phyloP scores from a whole-genome alignment of 1,140 invertebrate species.

The Mesaphorura yosii region DNA sequence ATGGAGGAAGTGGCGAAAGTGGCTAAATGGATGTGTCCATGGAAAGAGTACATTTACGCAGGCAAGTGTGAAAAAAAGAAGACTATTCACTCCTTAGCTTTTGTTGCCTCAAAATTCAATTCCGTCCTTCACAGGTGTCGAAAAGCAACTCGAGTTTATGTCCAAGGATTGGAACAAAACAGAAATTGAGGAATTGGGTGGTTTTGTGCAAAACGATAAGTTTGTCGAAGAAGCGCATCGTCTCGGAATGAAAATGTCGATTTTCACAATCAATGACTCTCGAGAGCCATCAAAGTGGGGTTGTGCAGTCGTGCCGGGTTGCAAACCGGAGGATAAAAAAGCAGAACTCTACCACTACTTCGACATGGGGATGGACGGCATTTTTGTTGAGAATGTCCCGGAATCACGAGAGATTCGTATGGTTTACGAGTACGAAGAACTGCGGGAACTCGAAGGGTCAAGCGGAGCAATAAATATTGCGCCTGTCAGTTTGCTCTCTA shows the following conservation, averaged over 20 bases:
- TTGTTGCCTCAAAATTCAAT: too few species aligned
- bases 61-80: too few species aligned
- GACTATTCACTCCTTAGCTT: too few species aligned
- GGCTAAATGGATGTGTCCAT: conserved; percentile 11
- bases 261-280: conserved; percentile 26
- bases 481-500: too few species aligned
- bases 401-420: conserved; percentile 23
- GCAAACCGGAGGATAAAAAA: conserved; percentile 12
- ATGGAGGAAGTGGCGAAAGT: conserved; percentile 9
- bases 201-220: conserved; percentile 18
- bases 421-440: too few species aligned
- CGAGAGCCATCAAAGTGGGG: conserved; percentile 18
- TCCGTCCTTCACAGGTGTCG: too few species aligned
- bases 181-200: conserved; percentile 14
- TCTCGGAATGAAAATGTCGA: conserved; percentile 13
- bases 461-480: too few species aligned
- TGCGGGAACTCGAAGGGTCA: too few species aligned
- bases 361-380: conserved; percentile 18
- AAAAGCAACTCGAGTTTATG: conserved; percentile 5
- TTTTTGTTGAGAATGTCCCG: conserved; percentile 26
- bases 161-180: neutral
- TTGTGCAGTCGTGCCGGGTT: conserved; percentile 14
- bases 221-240: conserved; percentile 18
- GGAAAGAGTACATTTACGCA: conserved; percentile 25
- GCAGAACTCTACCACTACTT: conserved; percentile 26